phyloP scores from a whole-genome alignment of 2,113 vertebrate species.

The Paralichthys olivaceus region DNA sequence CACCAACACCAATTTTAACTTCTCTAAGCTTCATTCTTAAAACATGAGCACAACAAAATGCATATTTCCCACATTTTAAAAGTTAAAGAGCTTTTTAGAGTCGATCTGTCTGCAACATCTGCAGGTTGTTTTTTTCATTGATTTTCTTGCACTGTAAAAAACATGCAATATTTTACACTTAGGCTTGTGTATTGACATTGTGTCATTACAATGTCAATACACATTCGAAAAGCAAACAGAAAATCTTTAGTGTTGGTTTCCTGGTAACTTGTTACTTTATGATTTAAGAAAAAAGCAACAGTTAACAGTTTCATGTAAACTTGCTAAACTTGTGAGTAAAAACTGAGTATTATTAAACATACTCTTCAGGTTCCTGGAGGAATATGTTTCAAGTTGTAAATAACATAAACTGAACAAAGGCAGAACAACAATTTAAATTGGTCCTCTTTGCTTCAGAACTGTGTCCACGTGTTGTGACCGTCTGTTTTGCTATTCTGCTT shows the following conservation, averaged over 20 bases:
- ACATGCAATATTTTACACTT: too few relatives aligned
- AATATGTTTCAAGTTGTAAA: neutral
- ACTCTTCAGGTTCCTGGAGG: neutral
- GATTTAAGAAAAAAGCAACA: neutral
- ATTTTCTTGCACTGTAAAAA: neutral
- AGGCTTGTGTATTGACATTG: too few relatives aligned
- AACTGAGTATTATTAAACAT: neutral
- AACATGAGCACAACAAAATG: too few relatives aligned
- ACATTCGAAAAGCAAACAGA: too few relatives aligned
- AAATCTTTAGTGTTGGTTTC: neutral
- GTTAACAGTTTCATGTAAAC: too few relatives aligned
- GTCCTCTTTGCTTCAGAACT: neutral
- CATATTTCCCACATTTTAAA: neutral
- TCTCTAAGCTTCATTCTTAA: neutral
- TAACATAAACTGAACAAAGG: neutral
- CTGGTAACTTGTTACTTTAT: conserved; percentile 26
- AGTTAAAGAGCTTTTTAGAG: neutral
- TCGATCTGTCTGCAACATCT: too few relatives aligned
- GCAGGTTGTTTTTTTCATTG: neutral
- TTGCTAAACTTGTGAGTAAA: neutral
- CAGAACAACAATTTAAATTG: neutral
- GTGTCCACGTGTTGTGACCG: neutral
- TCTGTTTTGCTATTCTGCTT: neutral
- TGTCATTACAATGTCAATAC: neutral
- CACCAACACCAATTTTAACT: too few relatives aligned